Evolutionary conservation across 2,113 vertebrate species (phyloP).

Genomic region (Taxidea taxus): DNA sequence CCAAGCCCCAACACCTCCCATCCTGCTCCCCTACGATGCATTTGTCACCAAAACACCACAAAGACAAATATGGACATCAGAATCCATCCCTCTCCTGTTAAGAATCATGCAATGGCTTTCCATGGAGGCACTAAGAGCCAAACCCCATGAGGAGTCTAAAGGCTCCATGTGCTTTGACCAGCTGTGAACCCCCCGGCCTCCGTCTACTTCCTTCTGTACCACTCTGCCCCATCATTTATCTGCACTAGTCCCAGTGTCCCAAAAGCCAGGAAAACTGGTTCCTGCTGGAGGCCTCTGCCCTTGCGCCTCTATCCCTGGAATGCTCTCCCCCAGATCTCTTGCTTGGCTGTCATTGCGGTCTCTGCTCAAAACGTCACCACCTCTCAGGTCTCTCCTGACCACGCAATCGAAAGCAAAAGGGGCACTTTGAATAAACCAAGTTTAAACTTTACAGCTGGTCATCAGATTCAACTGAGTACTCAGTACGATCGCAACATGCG

Average conservation of each 20-base stretch:
- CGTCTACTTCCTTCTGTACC: fast-evolving
- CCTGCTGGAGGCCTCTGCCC: background rate
- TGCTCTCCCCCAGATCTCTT: background rate
- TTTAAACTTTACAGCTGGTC: background rate
- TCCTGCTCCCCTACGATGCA: no score
- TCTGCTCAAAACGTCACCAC: background rate
- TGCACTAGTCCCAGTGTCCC: background rate
- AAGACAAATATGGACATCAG: background rate
- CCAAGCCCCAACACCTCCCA: background rate
- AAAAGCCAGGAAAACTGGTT: background rate
- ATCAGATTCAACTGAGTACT: background rate
- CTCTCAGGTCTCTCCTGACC: background rate
- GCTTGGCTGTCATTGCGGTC: background rate
- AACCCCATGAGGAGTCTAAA: background rate
- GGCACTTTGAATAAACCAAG: background rate
- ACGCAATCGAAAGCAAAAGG: background rate
- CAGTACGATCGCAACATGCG: background rate
- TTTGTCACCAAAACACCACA: background rate
- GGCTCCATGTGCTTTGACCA: no score
- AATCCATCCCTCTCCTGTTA: background rate
- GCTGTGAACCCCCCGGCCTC: background rate
- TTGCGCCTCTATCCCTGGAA: background rate
- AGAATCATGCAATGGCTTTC: background rate
- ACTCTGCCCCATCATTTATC: background rate
- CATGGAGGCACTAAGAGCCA: background rate